phyloP scores from a whole-genome alignment of 1,140 invertebrate species.

The Achroia grisella region DNA sequence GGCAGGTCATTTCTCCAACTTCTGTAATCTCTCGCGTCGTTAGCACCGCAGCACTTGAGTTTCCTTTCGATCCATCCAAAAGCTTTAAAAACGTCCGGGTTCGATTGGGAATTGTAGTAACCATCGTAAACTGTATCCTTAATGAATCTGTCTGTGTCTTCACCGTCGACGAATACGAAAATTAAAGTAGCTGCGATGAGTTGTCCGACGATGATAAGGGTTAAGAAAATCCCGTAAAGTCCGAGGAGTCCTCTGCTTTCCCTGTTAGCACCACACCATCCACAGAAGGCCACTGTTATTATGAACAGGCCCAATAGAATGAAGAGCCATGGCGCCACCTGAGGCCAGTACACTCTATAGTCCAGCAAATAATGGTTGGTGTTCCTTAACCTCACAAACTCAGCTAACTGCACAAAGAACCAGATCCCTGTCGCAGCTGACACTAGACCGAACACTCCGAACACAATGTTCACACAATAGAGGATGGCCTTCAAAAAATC shows the following conservation, averaged over 20 bases:
- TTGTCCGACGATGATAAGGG: constrained; percentile 51
- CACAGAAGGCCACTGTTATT: constrained; percentile 56
- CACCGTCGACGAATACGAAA: constrained; percentile 62
- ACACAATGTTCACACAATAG: constrained; percentile 56
- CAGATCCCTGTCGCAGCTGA: constrained; percentile 60
- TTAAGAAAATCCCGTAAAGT: constrained; percentile 49
- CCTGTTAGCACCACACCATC: constrained; percentile 52
- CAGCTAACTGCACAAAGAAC: constrained; percentile 63
- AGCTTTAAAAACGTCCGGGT: constrained; percentile 51
- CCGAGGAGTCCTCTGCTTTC: constrained; percentile 57
- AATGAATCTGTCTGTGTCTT: constrained; percentile 58
- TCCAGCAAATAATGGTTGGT: constrained; percentile 63
- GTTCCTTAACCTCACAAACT: constrained; percentile 56
- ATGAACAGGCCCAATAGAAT: constrained; percentile 55
- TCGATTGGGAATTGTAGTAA: constrained; percentile 61
- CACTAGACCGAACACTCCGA: constrained; percentile 54
- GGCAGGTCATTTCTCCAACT: constrained; percentile 63
- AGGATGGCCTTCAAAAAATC: constrained; percentile 51
- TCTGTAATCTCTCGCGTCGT: constrained; percentile 62
- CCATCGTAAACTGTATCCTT: constrained; percentile 67
- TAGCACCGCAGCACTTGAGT: constrained; percentile 58
- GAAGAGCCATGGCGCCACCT: constrained; percentile 66
- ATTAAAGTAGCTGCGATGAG: constrained; percentile 50
- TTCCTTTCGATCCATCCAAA: constrained; percentile 61
- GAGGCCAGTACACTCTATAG: constrained; percentile 65